phyloP scores from a whole-genome alignment of 2,113 vertebrate species.

The Zeus faber region DNA sequence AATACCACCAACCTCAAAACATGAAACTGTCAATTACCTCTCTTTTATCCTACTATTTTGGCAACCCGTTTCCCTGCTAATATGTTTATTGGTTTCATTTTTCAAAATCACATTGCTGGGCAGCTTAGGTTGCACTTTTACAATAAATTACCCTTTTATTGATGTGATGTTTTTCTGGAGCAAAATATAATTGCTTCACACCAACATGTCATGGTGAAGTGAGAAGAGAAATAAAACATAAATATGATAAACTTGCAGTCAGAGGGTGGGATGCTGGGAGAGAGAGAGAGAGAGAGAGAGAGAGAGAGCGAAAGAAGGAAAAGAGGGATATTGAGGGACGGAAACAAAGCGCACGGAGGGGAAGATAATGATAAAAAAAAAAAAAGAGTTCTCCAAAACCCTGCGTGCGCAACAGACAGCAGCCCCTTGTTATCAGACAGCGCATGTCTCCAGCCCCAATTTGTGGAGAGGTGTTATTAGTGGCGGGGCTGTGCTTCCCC shows the following conservation, averaged over 20 bases:
- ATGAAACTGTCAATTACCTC: slow-evolving; percentile 5
- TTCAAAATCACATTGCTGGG: too few relatives aligned
- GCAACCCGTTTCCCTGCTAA: slow-evolving; percentile 2
- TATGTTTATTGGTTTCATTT: slow-evolving; percentile 11
- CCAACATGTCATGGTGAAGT: slow-evolving; percentile 1
- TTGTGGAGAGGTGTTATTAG: slow-evolving; percentile 61
- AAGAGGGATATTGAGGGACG: neutral
- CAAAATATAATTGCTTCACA: slow-evolving; percentile 31
- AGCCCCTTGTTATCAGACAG: slow-evolving; percentile 57
- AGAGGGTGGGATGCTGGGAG: too few relatives aligned
- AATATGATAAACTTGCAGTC: too few relatives aligned
- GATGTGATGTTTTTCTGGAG: slow-evolving; percentile 29
- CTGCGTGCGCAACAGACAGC: slow-evolving; percentile 17
- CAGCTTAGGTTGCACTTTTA: slow-evolving; percentile 27
- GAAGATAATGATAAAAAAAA: too few relatives aligned
- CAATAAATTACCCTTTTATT: slow-evolving; percentile 35
- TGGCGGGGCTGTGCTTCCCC: slow-evolving; percentile 38
- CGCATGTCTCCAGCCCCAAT: slow-evolving; percentile 50
- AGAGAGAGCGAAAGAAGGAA: slow-evolving; percentile 6
- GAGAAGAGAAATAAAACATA: too few relatives aligned
- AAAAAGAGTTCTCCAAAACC: slow-evolving; percentile 8
- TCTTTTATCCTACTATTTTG: neutral
- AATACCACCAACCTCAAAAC: neutral
- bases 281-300: neutral
- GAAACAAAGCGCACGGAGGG: neutral